Evolutionary conservation across 2,113 vertebrate genomes (phyloP), one percentile per base, ranked within the genome.

Genomic region (Pseudois nayaur): DNA sequence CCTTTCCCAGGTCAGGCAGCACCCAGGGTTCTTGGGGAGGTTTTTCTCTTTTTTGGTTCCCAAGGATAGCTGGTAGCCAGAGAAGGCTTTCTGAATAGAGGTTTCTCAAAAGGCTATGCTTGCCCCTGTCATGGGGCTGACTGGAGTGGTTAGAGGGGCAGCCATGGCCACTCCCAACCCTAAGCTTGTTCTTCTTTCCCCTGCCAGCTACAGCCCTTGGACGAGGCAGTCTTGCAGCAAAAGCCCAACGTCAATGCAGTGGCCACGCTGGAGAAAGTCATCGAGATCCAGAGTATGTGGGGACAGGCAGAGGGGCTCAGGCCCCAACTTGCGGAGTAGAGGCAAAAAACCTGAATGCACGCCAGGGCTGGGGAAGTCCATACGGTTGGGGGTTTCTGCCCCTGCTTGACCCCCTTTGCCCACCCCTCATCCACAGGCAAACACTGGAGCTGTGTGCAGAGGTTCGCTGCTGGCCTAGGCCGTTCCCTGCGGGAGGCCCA

Each of bases 201-300:
- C 25, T 55, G 8, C 1, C 97, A 99, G 99, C 98, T 99, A 95
- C 99, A 99, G 94, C 99, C 99, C 9, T 98, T 99, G 97, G 99
- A 99, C 0, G 99, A 99, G 10, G 98, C 99, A 19, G 92, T 99
- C 33, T 98, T 99, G 43, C 99, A 99, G 98, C 99, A 99, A 97
- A 99, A 99, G 97, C 99, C 99, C 40, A 99, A 99, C 17, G 83
- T 98, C 93, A 99, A 99, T 1, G 99, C 99, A 0, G 99, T 99
- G 67, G 98, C 98, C 93, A 99, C 99, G 0, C 98, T 99, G 98
- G 99, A 99, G 98, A 99, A 99, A 88, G 99, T 99, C 83, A 98
- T 99, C 33, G 99, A 99, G 98, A 99, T 99, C 97, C 99, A 99
- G 98, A 99, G 99, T 99, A 97, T 99, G 99, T 98, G n/a, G 19